A percentile compares a stretch with the other conserved stretches of the same genome.
Conservation (phyloP, 2,888 invertebrate species). For the Drosophila cognata region DNA sequence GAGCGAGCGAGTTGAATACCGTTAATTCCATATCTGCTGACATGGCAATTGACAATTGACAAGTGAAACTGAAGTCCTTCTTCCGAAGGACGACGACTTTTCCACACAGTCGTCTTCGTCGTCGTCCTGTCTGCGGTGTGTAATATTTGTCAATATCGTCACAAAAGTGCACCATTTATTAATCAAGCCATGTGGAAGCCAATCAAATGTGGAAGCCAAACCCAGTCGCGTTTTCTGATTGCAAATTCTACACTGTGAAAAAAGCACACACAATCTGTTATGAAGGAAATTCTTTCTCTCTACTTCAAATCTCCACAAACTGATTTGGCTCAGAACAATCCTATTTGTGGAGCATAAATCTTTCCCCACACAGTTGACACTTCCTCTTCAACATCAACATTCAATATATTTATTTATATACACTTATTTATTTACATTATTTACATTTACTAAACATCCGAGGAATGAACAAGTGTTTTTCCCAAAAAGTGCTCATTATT, state of each 20-base stretch:
- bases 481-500: background rate
- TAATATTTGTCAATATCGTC: conserved; percentile 56
- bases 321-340: background rate
- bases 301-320: background rate
- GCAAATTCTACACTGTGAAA: conserved; percentile 6
- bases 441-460: background rate
- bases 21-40: conserved; percentile 69
- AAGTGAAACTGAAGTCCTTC: conserved; percentile 33
- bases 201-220: conserved; percentile 50
- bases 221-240: conserved; percentile 37
- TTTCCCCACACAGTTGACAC: background rate
- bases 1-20: conserved; percentile 49
- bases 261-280: background rate
- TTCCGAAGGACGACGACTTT: background rate
- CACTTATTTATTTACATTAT: background rate
- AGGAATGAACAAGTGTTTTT: background rate
- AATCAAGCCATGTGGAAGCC: conserved; percentile 68
- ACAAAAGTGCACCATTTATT: conserved; percentile 71
- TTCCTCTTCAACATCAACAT: background rate
- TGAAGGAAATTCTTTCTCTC: background rate
- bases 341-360: background rate
- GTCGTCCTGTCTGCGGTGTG: conserved; percentile 2
- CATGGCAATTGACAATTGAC: conserved; percentile 62
- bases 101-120: background rate
- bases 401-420: background rate